A percentile compares a stretch with the other conserved stretches of the same genome.
phyloP scores from a whole-genome alignment of 1,140 invertebrate genomes.

The Nasonia giraulti region DNA sequence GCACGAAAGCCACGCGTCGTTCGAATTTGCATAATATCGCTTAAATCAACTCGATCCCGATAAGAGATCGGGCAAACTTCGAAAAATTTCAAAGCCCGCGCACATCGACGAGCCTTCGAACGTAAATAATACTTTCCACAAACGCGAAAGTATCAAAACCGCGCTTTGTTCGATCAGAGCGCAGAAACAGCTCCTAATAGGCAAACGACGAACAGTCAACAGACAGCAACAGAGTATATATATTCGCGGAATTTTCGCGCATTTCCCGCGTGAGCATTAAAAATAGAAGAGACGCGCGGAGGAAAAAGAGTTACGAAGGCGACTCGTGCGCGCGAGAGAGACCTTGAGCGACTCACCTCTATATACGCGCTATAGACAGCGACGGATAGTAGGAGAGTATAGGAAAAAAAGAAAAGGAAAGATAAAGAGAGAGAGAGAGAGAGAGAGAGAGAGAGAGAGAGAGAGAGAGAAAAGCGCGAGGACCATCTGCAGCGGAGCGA shows the following conservation, averaged over 20 bases:
- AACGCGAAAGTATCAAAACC: background rate
- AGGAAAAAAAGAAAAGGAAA: background rate
- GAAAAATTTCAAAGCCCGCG: no score
- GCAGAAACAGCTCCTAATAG: background rate
- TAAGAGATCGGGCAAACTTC: no score
- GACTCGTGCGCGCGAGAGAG: constrained; percentile 32
- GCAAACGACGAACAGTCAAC: background rate
- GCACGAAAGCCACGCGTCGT: background rate
- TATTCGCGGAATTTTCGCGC: constrained; percentile 45
- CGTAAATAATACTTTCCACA: no score
- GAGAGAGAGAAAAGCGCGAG: constrained; percentile 49
- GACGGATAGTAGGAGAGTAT: constrained; percentile 14
- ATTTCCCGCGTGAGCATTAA: constrained; percentile 35
- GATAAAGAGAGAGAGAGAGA: no score
- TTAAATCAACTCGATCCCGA: no score
- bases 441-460: background rate
- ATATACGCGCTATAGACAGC: constrained; percentile 1
- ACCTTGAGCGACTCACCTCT: constrained; percentile 35
- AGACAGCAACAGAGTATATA: no score
- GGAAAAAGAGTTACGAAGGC: constrained; percentile 42
- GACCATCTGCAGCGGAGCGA: constrained; percentile 64
- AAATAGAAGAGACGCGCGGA: constrained; percentile 40
- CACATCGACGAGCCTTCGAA: no score
- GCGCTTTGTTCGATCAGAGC: background rate
- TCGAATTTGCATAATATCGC: background rate